Base-by-base conservation (phyloP, 2,888 invertebrate species). In the Rhingia campestris region DNA sequence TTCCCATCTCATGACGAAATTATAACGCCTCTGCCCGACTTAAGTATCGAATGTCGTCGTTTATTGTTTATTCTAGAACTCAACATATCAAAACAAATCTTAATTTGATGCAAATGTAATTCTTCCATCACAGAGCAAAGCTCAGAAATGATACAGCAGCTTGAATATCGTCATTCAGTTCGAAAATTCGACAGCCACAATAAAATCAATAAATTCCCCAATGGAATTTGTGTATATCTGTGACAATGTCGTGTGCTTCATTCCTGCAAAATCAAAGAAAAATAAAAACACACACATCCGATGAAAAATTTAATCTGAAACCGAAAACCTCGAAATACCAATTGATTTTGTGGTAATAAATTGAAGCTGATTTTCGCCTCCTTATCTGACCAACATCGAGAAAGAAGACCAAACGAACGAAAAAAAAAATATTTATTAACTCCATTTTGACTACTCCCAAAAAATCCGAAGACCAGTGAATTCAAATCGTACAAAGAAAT, bases 301-400 rank as follows among this genome's bases (percentile, higher is more conserved):
- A 41, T 6, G 39, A 43, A 58, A 32, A 49, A 43, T 51, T 33
- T 41, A 12, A n/a, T 54, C 14, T 30, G 77, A 79, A 74, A 79
- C 74, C 73, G 12, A 56, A 79, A 84, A 84, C 72, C 74, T 59
- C 58, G 69, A 69, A 69, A 84, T 79, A 74, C 84, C 84, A 79
- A 84, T 84, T 79, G 84, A 84, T 84, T 79, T 74, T 67, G 74
- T 64, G 79, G 79, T 79, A 84, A 84, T 84, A 84, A 84, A 84
- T 84, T 79, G 84, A 84, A 61, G 54, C 79, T 79, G 79, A 84
- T 84, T 84, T 84, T 79, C 84, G 79, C 84, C 79, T 79, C 14
- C 79, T 84, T 84, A 84, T 84, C 84, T 69, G 47, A 30, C 70
- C 79, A 79, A 64, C 58, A 82, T 82, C 82, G 37, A 58, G 41